Percentiles rank a stretch among this genome's conserved stretches.
phyloP scores from a whole-genome alignment of 2,113 vertebrate genomes.

The Gobiocypris rarus region DNA sequence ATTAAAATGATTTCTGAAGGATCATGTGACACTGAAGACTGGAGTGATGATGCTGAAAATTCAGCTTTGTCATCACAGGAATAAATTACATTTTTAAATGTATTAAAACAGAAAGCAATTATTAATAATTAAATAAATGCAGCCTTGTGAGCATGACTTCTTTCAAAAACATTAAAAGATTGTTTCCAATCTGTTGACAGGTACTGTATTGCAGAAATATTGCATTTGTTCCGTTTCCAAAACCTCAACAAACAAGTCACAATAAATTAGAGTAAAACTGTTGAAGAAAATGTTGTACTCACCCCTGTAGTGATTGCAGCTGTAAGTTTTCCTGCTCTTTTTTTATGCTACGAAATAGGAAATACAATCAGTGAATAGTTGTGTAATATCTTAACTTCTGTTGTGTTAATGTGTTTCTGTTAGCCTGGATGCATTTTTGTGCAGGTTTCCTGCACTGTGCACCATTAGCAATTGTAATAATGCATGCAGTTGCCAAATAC shows the following conservation, averaged over 20 bases:
- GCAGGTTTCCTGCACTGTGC: not conserved
- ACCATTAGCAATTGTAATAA: too few species aligned
- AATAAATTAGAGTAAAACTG: not conserved
- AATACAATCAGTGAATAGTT: not conserved
- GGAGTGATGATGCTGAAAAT: too few species aligned
- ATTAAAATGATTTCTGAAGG: too few species aligned
- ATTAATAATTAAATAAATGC: too few species aligned
- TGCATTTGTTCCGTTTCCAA: not conserved
- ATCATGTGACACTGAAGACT: too few species aligned
- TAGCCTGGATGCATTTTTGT: not conserved
- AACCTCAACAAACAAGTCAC: not conserved
- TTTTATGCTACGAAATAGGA: not conserved
- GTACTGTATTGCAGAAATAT: too few species aligned
- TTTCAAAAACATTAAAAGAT: too few species aligned
- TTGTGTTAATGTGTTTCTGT: not conserved
- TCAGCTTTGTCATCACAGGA: too few species aligned
- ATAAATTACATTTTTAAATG: too few species aligned
- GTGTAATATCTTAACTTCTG: not conserved
- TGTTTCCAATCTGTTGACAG: too few species aligned
- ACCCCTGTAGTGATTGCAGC: not conserved
- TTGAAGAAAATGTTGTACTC: not conserved
- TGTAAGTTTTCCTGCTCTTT: not conserved
- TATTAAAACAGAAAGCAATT: too few species aligned
- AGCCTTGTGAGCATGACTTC: too few species aligned
- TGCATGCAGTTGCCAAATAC: not conserved